Evolutionary conservation across 2,797 vertebrate species (phyloP).

Genomic region (Microcaecilia unicolor): DNA sequence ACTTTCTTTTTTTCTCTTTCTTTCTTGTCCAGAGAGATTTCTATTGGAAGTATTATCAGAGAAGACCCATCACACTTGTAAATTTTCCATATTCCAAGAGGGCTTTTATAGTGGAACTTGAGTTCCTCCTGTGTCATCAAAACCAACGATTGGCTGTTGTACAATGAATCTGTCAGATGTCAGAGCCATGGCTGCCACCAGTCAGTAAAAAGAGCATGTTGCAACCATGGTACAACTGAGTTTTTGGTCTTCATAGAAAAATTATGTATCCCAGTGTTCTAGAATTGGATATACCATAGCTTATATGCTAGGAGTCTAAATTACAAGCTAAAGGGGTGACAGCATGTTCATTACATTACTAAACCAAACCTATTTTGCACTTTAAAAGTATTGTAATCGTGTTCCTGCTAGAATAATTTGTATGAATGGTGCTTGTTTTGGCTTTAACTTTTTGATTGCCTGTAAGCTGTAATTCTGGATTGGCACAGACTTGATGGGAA

Average conservation of each 20-base stretch:
- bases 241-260: slow-evolving; percentile 44
- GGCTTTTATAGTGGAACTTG: slow-evolving; percentile 93
- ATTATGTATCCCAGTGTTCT: slow-evolving; percentile 37
- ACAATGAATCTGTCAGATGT: slow-evolving; percentile 86
- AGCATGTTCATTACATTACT: too few species aligned
- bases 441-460: too few species aligned
- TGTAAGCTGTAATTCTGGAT: too few species aligned
- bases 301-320: too few species aligned
- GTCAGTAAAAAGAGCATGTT: slow-evolving; percentile 62
- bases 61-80: slow-evolving; percentile 70
- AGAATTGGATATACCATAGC: too few species aligned
- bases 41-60: slow-evolving; percentile 45
- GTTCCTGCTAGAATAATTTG: too few species aligned
- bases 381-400: too few species aligned
- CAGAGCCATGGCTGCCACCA: slow-evolving; percentile 71
- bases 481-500: too few species aligned
- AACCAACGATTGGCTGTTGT: slow-evolving; percentile 87
- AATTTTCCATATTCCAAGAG: slow-evolving; percentile 83
- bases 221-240: slow-evolving; percentile 57
- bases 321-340: too few species aligned
- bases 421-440: too few species aligned
- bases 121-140: slow-evolving; percentile 86
- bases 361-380: too few species aligned
- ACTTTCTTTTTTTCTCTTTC: slow-evolving; percentile 30
- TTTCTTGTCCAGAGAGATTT: slow-evolving; percentile 38